Base-by-base conservation (phyloP, 2,113 vertebrate genomes). In the Fukomys damarensis region DNA sequence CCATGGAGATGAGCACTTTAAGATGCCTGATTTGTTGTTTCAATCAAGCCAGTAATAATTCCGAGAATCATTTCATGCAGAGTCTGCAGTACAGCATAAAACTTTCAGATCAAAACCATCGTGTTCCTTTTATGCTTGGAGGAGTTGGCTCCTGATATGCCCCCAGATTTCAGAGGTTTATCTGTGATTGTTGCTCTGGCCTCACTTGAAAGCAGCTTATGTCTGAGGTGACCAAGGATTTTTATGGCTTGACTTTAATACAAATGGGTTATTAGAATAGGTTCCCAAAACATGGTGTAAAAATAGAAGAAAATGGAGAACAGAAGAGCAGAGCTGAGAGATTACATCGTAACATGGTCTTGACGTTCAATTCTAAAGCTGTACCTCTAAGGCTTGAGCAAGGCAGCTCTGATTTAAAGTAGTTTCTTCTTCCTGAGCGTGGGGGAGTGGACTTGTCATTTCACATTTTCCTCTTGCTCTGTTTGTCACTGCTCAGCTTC, bases 201-300 rank as follows among this genome's bases (percentile, higher is more conserved):
- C 81, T 93, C 35, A 46, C 93, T 76, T 93, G 80, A 92, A 54
- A 95, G 70, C 56, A 74, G 46, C 26, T 94, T 91, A 80, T 87
- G 52, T 76, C 66, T 70, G 17, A 43, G 56, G 63, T 84, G 79
- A 35, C 30, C 52, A 32, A 81, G 58, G 59, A 94, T 94, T 74
- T 92, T 92, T 30, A 90, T 2, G 16, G 38, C 30, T 91, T 86
- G 22, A 91, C 56, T 83, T 96, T 82, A 83, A 66, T 66, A 91
- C 32, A 63, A 59, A 91, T 74, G 49, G 20, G 49, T 86, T 94
- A 74, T 97, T 96, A 83, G 89, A 86, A 89, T 35, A 97, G 22
- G 77, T 88, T 96, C 41, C 49, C 87, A 91, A 93, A 89, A 72
- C 41, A 86, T 30, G 26, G 24, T 2, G 6, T 87, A 82, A 95